These are phyloP conservation scores for Drosophila paucipuncta DNA, from an alignment of 2,888 invertebrate species.

Conservation along the genomic window DNA sequence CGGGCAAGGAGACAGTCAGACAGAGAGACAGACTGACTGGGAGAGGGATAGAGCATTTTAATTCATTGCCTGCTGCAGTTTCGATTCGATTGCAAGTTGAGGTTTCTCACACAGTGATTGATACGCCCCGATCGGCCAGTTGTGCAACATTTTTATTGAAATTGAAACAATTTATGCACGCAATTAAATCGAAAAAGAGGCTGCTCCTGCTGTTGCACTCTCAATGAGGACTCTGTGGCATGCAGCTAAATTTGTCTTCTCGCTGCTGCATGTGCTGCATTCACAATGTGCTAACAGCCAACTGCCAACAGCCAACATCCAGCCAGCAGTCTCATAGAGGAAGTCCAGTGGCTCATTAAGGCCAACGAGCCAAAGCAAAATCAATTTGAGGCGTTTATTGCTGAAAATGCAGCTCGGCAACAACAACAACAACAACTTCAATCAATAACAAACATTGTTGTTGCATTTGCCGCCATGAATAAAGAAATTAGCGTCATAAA, in stretches of 20 bases:
- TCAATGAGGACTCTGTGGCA: conserved; percentile 68
- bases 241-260: conserved; percentile 77
- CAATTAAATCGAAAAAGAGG: conserved; percentile 68
- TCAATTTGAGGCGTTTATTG: conserved; percentile 49
- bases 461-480: conserved; percentile 62
- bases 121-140: conserved; percentile 55
- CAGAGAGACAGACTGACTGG: neutral
- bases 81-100: conserved; percentile 24
- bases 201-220: conserved; percentile 6
- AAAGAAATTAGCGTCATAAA: conserved; percentile 74
- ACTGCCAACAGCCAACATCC: neutral
- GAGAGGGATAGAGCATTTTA: conserved; percentile 10
- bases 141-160: conserved; percentile 78
- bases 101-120: conserved; percentile 74
- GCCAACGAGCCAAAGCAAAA: conserved; percentile 30
- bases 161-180: conserved; percentile 79
- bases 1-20: conserved; percentile 7
- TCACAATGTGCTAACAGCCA: conserved; percentile 47
- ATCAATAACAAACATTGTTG: conserved; percentile 11
- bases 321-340: conserved; percentile 7
- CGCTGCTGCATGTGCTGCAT: conserved; percentile 72
- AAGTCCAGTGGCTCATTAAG: conserved; percentile 51
- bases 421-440: conserved; percentile 17
- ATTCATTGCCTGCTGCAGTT: conserved; percentile 29
- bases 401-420: conserved; percentile 37